Percentiles rank a stretch among this genome's conserved stretches.
These are phyloP conservation scores for Tyto alba DNA, from an alignment of 2,113 vertebrate species.

Conservation along the genomic window DNA sequence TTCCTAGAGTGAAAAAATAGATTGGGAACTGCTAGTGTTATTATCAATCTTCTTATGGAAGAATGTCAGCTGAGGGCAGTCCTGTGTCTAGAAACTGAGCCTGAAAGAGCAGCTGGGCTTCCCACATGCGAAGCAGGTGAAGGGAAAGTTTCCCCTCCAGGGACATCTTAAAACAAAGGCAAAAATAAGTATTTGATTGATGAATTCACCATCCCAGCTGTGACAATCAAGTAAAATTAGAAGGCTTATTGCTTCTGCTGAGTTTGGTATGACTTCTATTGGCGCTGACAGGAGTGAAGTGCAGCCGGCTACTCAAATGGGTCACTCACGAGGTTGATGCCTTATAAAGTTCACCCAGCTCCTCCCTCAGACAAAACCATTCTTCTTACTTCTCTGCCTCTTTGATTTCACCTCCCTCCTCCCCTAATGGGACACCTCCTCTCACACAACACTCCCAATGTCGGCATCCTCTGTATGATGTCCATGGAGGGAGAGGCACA, in stretches of 20 bases:
- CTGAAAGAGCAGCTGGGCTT: conserved; percentile 25
- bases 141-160: background rate
- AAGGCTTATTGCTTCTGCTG: background rate
- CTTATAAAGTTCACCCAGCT: background rate
- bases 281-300: background rate
- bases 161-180: background rate
- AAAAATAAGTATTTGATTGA: background rate
- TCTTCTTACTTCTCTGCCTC: background rate
- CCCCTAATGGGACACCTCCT: background rate
- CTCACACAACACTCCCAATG: background rate
- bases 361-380: background rate
- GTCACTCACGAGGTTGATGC: fast-evolving
- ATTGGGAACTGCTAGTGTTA: background rate
- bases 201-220: background rate
- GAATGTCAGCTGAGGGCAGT: background rate
- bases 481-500: background rate
- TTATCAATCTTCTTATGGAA: background rate
- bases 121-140: background rate
- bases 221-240: conserved; percentile 1
- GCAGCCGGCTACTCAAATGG: background rate
- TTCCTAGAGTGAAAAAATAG: background rate
- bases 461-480: background rate
- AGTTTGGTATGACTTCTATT: background rate
- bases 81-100: background rate
- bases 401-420: background rate